Conservation (phyloP, 2,113 vertebrate species). For the Suncus etruscus region DNA sequence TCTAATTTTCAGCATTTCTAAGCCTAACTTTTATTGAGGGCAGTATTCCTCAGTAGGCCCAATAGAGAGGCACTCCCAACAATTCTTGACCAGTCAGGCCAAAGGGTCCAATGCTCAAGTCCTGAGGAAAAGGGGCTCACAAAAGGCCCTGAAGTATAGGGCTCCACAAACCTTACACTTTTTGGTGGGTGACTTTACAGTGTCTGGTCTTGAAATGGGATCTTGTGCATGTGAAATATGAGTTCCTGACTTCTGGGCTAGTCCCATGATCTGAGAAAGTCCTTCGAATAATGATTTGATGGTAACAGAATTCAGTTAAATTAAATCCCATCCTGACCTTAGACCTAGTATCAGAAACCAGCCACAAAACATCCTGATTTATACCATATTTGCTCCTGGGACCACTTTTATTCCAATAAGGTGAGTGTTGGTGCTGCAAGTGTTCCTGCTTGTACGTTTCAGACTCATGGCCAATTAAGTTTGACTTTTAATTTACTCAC, state of each 20-base stretch:
- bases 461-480: neutral
- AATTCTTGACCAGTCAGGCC: no score
- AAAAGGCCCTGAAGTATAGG: no score
- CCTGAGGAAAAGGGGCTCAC: no score
- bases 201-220: no score
- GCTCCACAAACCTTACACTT: no score
- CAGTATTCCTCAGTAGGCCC: no score
- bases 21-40: no score
- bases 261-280: neutral
- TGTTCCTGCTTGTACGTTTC: neutral
- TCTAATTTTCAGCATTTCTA: no score
- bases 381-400: neutral
- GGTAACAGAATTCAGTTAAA: neutral
- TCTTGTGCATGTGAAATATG: neutral
- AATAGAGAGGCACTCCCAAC: no score
- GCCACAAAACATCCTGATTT: no score
- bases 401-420: neutral
- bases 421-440: neutral
- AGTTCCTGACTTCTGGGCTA: neutral
- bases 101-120: no score
- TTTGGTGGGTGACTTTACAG: no score
- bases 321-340: neutral
- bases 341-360: neutral
- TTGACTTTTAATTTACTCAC: neutral
- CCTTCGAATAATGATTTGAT: neutral